Conservation (phyloP, 2,888 invertebrate genomes). For the Piscicola geometra region DNA sequence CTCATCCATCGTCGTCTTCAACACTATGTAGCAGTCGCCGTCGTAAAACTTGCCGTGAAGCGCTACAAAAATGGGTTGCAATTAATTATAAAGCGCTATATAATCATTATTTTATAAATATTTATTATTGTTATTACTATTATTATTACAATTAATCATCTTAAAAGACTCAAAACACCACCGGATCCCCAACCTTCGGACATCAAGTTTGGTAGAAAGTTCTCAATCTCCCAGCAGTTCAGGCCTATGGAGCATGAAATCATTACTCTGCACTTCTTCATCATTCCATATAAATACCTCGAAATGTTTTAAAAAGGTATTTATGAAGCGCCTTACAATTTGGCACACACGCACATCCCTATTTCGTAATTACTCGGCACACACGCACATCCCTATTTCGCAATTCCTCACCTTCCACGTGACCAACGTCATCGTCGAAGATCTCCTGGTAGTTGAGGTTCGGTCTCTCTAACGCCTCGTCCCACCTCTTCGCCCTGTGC, state of each 20-base stretch:
- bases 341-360: not conserved
- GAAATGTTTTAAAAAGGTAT: not conserved
- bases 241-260: conserved; percentile 60
- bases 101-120: not conserved
- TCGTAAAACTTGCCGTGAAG: conserved; percentile 97
- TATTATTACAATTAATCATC: not conserved
- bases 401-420: conserved; percentile 65
- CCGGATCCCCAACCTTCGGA: conserved; percentile 58
- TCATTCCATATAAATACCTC: too few species aligned
- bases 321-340: not conserved
- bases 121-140: conserved; percentile 1
- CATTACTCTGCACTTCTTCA: too few species aligned
- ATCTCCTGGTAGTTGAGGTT: conserved; percentile 93
- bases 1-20: conserved; percentile 80
- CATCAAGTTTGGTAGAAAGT: conserved; percentile 90
- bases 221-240: conserved; percentile 97
- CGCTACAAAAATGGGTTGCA: conserved; percentile 57
- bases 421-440: conserved; percentile 86
- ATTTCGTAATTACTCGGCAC: not conserved
- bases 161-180: too few species aligned
- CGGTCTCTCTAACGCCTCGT: conserved; percentile 88
- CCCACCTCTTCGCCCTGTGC: conserved; percentile 84
- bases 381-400: not conserved
- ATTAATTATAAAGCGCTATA: not conserved
- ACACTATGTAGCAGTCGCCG: conserved; percentile 94